Conservation (phyloP, 2,113 vertebrate genomes). For the Hepsetus odoe region DNA sequence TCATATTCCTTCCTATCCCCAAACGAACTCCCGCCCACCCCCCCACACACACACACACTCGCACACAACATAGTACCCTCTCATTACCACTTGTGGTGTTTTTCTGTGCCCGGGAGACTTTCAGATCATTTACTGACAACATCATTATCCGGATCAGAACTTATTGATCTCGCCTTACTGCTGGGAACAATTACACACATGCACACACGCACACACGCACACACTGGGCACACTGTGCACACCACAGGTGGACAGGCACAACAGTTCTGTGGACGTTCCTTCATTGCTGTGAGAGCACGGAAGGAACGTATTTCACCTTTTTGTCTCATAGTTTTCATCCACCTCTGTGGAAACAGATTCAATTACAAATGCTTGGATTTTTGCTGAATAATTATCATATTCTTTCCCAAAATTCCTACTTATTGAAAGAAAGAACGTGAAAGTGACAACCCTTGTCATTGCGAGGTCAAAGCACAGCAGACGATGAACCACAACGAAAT, state of each 20-base stretch:
- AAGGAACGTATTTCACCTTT: too few species aligned
- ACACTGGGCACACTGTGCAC: slow-evolving; percentile 23
- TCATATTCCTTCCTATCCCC: slow-evolving; percentile 32
- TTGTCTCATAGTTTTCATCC: too few species aligned
- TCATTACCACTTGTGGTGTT: slow-evolving; percentile 46
- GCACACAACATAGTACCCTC: slow-evolving; percentile 22
- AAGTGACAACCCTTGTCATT: too few species aligned
- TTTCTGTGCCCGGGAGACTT: slow-evolving; percentile 45
- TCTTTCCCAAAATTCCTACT: too few species aligned
- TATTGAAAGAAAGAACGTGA: too few species aligned
- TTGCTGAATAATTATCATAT: too few species aligned
- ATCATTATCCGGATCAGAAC: slow-evolving; percentile 55
- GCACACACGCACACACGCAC: slow-evolving; percentile 25
- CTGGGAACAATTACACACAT: slow-evolving; percentile 42
- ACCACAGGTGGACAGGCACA: slow-evolving; percentile 20
- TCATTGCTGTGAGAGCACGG: too few species aligned
- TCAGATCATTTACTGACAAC: slow-evolving; percentile 59
- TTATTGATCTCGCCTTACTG: slow-evolving; percentile 52
- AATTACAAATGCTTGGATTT: too few species aligned
- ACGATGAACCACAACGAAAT: too few species aligned
- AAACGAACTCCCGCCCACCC: slow-evolving; percentile 20
- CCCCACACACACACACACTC: neutral
- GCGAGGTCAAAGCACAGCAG: too few species aligned
- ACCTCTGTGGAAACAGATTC: too few species aligned
- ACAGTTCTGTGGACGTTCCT: too few species aligned